Base-by-base conservation (phyloP, 1,140 invertebrate genomes). In the Papilio polytes region DNA sequence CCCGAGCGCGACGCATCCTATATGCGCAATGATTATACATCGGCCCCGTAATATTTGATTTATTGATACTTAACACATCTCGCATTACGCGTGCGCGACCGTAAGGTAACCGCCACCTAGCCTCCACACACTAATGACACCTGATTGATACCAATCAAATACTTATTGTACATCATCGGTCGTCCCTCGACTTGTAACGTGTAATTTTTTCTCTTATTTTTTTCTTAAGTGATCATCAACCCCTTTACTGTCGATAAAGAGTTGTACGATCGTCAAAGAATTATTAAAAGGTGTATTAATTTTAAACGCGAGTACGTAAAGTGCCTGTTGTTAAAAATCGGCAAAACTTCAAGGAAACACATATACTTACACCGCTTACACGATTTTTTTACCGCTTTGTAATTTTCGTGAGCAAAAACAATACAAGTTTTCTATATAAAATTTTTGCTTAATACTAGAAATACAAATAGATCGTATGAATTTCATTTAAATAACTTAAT, bases 11-110 rank as follows among this genome's bases (percentile, higher is more conserved):
- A 74, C 41, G 44, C 44, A n/a, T 74, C 73, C 41, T 74, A 51
- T 41, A 78, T 78, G 74, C 74, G 22, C 74, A 48, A 51, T 78
- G 74, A 78, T 78, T 78, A 78, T 78, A 78, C 36, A 78, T 59
- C 48, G 15, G 22, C 20, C 72, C 73, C 20, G 73, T 74, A 59
- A 59, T 78, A 59, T 78, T 78, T 78, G 72, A 78, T 81, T 70
- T 77, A 81, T 78, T 53, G 74, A 79, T 78, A 81, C 78, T 81
- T 81, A 81, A 59, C 80, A 81, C 63, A 51, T 70, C 46, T 44
- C 26, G 13, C n/a, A 41, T 15, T 76, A 22, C n/a, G 44, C 74
- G 36, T 31, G 74, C 22, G n/a, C 74, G 44, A 46, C 74, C 48
- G 44, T 18, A 20, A 18, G 20, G 9, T 51, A 51, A 26, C 44